These are phyloP conservation scores for Drosophila athabasca DNA, from an alignment of 1,140 invertebrate species.

Conservation along the genomic window DNA sequence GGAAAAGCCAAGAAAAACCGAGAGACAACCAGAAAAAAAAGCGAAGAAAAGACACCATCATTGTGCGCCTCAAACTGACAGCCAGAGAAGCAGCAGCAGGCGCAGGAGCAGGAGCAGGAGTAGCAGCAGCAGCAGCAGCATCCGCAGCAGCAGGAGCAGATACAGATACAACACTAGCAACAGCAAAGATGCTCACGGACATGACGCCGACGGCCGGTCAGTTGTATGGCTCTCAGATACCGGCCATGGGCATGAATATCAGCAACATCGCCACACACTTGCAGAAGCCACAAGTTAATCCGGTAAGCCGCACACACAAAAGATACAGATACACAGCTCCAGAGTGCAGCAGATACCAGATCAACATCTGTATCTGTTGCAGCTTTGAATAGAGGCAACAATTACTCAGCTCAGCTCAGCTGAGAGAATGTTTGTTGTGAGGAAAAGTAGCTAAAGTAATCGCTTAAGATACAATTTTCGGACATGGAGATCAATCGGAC, in stretches of 20 bases:
- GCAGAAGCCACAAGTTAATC: constrained; percentile 83
- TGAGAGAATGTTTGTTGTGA: too few relatives aligned
- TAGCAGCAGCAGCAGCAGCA: constrained; percentile 30
- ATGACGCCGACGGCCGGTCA: constrained; percentile 86
- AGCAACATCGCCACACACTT: constrained; percentile 83
- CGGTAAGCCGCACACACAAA: constrained; percentile 62
- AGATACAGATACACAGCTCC: too few relatives aligned
- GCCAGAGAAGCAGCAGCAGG: constrained; percentile 34
- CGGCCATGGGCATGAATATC: constrained; percentile 86
- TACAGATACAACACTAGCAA: constrained; percentile 31
- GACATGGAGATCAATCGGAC: too few relatives aligned
- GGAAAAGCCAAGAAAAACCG: neutral
- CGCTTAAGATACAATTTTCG: too few relatives aligned
- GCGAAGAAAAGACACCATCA: constrained; percentile 49
- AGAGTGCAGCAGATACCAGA: too few relatives aligned
- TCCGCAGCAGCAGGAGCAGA: constrained; percentile 19
- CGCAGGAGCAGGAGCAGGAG: constrained; percentile 16
- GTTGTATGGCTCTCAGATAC: constrained; percentile 85
- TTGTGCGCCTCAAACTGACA: constrained; percentile 68
- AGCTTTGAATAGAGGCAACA: too few relatives aligned
- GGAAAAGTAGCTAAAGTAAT: too few relatives aligned
- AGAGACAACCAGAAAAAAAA: constrained; percentile 1
- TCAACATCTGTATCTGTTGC: too few relatives aligned
- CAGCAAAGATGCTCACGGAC: constrained; percentile 85
- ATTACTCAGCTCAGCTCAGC: too few relatives aligned